These are phyloP conservation scores for Heterotis niloticus DNA, from an alignment of 2,113 vertebrate species.

Conservation along the genomic window DNA sequence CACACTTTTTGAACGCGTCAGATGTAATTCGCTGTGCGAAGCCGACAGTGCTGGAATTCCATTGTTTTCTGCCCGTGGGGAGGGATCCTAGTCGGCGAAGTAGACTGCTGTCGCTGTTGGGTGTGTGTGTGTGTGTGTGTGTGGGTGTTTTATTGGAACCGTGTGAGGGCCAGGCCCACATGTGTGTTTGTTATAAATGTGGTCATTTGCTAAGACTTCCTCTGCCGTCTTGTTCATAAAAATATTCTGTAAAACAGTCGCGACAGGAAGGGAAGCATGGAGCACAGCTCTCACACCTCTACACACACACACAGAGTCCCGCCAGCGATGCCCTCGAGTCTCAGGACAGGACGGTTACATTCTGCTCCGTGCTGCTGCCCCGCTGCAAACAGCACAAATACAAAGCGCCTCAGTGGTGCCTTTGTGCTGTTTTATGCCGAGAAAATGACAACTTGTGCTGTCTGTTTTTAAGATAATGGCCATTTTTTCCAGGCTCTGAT, in stretches of 20 bases:
- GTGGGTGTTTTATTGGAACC: not conserved
- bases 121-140: not conserved
- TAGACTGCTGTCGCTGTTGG: not conserved
- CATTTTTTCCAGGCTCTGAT: no score
- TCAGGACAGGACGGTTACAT: not conserved
- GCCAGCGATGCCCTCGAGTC: no score
- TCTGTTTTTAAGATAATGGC: no score
- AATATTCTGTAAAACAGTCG: no score
- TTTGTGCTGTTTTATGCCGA: not conserved
- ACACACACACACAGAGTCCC: not conserved
- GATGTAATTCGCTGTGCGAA: no score
- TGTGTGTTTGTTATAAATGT: conserved; percentile 38
- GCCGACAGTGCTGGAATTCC: no score
- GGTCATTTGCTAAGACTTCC: conserved; percentile 24
- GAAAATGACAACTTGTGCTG: no score
- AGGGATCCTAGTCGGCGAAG: not conserved
- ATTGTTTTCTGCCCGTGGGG: no score
- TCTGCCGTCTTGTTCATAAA: not conserved
- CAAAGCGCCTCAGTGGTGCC: not conserved
- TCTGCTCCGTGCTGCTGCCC: no score
- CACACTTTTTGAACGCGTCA: no score
- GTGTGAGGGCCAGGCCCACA: conserved; percentile 3
- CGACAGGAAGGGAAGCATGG: not conserved
- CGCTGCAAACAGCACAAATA: not conserved
- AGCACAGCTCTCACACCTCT: not conserved